Percentiles rank a stretch among this genome's conserved stretches.
Evolutionary conservation across 1,140 invertebrate genomes (phyloP).

Genomic region (Hylaeus volcanicus): DNA sequence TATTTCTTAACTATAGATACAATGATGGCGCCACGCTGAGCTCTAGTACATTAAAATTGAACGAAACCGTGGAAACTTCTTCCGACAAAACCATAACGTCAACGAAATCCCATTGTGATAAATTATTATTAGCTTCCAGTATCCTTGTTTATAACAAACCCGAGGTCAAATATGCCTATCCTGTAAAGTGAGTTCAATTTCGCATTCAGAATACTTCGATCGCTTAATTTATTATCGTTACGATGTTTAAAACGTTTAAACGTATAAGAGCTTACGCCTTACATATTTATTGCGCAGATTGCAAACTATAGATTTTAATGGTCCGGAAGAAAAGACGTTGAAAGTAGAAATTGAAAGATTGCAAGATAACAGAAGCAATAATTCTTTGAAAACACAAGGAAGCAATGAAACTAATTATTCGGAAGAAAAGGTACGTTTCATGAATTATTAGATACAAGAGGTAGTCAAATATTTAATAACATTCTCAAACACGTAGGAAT

Average conservation of each 20-base stretch:
- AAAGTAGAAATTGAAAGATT: neutral
- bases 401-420: conserved; percentile 24
- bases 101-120: conserved; percentile 62
- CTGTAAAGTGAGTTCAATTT: conserved; percentile 74
- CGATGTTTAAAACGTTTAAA: neutral
- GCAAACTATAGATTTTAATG: conserved; percentile 16
- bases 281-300: conserved; percentile 8
- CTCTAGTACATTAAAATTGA: conserved; percentile 66
- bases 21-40: conserved; percentile 69
- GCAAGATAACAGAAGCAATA: neutral
- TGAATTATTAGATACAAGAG: neutral
- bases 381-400: neutral
- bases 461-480: neutral
- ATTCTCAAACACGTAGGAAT: conserved; percentile 60
- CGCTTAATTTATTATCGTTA: too few species aligned
- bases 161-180: conserved; percentile 77
- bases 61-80: conserved; percentile 63
- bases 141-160: conserved; percentile 68
- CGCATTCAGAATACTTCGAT: neutral
- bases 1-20: conserved; percentile 45
- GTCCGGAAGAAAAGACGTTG: neutral
- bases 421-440: conserved; percentile 12
- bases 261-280: neutral
- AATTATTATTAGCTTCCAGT: conserved; percentile 63
- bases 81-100: conserved; percentile 71